Conservation (phyloP, 1,140 invertebrate genomes). For the Pogonomyrmex barbatus region DNA sequence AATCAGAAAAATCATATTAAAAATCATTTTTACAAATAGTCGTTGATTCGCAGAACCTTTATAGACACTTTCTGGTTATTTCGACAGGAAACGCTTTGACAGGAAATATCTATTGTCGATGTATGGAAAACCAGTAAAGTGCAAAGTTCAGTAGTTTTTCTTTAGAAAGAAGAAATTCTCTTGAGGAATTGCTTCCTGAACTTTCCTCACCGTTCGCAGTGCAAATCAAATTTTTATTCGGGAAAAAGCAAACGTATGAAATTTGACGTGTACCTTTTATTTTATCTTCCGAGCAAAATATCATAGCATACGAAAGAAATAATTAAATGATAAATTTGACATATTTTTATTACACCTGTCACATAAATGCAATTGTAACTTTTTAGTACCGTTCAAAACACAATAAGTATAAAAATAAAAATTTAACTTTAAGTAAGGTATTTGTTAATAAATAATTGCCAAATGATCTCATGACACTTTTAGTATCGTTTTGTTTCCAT, state of each 20-base stretch:
- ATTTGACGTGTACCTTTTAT: not conserved
- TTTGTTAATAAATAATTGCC: not conserved
- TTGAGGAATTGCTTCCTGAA: slow-evolving; percentile 42
- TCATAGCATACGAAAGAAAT: not conserved
- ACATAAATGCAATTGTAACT: not conserved
- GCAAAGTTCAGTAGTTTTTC: slow-evolving; percentile 22
- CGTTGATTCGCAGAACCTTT: not conserved
- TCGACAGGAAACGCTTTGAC: not conserved
- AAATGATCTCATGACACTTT: not conserved
- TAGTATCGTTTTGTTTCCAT: not conserved
- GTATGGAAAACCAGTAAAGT: slow-evolving; percentile 28
- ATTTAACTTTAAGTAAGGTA: too few species aligned
- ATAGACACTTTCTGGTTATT: not conserved
- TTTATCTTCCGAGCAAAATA: slow-evolving; percentile 2
- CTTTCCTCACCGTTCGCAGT: not conserved
- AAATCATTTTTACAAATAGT: not conserved
- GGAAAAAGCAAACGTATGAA: slow-evolving; percentile 24
- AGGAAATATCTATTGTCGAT: slow-evolving; percentile 37
- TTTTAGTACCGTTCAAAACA: not conserved
- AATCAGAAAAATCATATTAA: not conserved
- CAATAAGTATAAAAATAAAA: not conserved
- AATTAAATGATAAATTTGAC: slow-evolving; percentile 3
- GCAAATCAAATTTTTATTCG: slow-evolving; percentile 36
- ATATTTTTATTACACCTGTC: not conserved
- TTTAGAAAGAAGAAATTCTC: slow-evolving; percentile 35